Conservation (phyloP, 2,113 vertebrate genomes). For the Epinephelus fuscoguttatus region DNA sequence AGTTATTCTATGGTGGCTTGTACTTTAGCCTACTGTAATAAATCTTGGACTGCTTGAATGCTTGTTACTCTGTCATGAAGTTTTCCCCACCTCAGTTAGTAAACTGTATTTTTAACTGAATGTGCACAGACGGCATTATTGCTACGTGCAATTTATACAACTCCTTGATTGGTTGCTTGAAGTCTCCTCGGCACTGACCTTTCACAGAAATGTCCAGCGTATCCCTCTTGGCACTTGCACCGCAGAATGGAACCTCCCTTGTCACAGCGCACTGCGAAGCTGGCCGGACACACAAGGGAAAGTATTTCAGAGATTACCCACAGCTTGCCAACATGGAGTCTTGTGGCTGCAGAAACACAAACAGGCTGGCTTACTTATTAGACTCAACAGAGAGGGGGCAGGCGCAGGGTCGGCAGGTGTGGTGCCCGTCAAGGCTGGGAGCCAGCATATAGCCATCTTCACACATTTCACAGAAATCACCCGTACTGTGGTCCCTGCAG, state of each 20-base stretch:
- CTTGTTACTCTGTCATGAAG: background rate
- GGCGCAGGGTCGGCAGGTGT: conserved; percentile 89
- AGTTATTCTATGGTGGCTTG: background rate
- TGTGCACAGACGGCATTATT: background rate
- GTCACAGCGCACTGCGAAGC: conserved; percentile 93
- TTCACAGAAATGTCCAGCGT: conserved; percentile 94
- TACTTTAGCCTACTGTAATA: background rate
- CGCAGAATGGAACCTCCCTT: conserved; percentile 84
- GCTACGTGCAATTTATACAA: background rate
- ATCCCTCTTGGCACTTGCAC: conserved; percentile 94
- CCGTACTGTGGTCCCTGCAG: conserved; percentile 91
- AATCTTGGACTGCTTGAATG: background rate
- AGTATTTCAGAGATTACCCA: conserved; percentile 30
- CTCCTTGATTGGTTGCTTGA: background rate
- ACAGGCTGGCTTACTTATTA: conserved; percentile 87
- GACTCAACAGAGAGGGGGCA: conserved; percentile 88
- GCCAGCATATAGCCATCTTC: conserved; percentile 88
- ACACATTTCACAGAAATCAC: conserved; percentile 93
- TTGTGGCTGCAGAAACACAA: background rate
- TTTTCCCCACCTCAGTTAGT: background rate
- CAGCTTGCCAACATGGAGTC: background rate
- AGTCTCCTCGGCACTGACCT: conserved; percentile 85
- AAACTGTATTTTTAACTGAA: background rate
- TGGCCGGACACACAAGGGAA: conserved; percentile 74
- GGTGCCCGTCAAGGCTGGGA: conserved; percentile 65